Percentiles rank a stretch among this genome's conserved stretches.
Conservation (phyloP, 2,113 vertebrate genomes). For the Hydrochoerus hydrochaeris region DNA sequence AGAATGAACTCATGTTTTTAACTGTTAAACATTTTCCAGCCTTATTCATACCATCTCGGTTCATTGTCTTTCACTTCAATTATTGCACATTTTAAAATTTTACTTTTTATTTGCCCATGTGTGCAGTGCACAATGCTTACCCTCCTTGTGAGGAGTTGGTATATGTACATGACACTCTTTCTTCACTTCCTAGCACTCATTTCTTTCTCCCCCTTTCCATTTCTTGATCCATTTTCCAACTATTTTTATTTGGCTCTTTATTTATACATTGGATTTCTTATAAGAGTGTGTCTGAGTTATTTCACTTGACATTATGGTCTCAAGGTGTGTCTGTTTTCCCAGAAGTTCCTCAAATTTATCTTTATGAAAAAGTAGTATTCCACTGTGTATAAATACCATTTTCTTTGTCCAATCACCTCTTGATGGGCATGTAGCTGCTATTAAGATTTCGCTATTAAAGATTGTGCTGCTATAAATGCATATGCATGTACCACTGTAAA, state of each 20-base stretch:
- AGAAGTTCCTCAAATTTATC: background rate
- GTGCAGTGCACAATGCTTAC: background rate
- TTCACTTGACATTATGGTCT: background rate
- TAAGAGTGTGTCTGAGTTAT: background rate
- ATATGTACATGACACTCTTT: background rate
- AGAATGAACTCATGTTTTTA: background rate
- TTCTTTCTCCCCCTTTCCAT: background rate
- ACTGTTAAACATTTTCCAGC: background rate
- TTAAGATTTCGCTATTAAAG: background rate
- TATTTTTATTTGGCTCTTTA: background rate
- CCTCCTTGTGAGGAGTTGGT: background rate
- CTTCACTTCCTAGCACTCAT: background rate
- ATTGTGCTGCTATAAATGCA: background rate
- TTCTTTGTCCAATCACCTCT: background rate
- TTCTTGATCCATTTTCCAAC: background rate
- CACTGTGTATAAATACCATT: background rate
- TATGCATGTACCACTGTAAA: background rate
- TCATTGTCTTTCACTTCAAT: background rate
- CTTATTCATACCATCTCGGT: background rate
- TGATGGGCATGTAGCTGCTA: background rate
- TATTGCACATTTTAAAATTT: background rate
- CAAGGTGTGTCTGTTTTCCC: background rate
- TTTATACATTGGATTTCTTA: background rate
- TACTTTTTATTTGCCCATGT: background rate
- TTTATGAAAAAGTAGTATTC: background rate